phyloP scores from a whole-genome alignment of 2,113 vertebrate species.

The Okapia johnstoni region DNA sequence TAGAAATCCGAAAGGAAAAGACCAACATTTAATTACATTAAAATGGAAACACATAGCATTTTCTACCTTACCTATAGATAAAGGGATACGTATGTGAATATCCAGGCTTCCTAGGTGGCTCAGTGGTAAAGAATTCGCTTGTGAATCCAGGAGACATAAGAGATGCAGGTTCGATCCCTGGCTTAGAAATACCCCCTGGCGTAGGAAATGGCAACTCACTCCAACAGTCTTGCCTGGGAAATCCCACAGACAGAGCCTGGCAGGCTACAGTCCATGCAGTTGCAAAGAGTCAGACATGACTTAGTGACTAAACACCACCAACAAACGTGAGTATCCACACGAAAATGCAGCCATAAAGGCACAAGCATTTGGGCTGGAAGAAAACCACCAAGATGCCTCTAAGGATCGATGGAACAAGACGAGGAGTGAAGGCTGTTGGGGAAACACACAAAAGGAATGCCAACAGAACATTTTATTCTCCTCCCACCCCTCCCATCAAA shows the following conservation, averaged over 20 bases:
- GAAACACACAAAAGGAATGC: background rate
- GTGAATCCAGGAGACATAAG: background rate
- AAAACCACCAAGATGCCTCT: background rate
- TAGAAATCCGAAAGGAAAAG: background rate
- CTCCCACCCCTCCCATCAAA: background rate
- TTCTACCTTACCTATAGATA: background rate
- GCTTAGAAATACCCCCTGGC: background rate
- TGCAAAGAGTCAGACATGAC: background rate
- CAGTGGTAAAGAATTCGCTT: background rate
- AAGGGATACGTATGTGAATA: background rate
- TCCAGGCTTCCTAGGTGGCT: background rate
- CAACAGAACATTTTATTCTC: accelerated
- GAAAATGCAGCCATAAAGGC: accelerated
- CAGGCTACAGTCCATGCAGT: background rate
- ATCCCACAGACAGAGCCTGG: background rate
- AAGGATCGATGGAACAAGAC: background rate
- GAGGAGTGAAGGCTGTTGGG: accelerated
- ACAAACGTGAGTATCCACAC: background rate
- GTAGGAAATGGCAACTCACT: background rate
- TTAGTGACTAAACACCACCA: background rate
- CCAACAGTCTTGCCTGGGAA: background rate
- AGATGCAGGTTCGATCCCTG: background rate
- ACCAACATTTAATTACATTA: background rate
- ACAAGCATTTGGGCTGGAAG: background rate
- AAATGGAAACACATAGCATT: background rate